Base-by-base conservation (phyloP, 2,888 invertebrate species). In the Periphyllus acericola region DNA sequence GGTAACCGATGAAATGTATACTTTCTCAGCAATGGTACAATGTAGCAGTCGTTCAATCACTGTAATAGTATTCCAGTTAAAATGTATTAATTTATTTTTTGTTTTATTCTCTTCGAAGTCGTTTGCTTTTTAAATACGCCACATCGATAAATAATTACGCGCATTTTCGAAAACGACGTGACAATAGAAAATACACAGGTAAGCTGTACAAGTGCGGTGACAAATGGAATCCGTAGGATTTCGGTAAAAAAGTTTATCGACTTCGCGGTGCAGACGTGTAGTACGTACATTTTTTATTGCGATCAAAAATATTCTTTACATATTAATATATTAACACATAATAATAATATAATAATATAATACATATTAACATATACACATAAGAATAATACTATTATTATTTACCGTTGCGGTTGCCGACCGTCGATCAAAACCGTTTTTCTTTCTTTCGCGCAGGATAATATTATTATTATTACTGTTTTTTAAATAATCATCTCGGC, bases 191-290 rank as follows among this genome's bases (percentile, higher is more conserved):
- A 81, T n/a, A n/a, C n/a, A 55, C n/a, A n/a, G 21, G 36, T 36
- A 83, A 83, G 55, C 74, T 21, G 19, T 60, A 83, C n/a, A 55
- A 83, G 55, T 83, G 74, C 46, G 55, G 36, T 36, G 74, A 74
- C 19, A 74, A 68, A 83, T 36, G 34, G 83, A 83, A 83, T 55
- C 83, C 83, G 83, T 83, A 60, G 14, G 29, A 66, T 76, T 60
- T 66, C 66, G 14, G 66, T 11, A 3, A 36, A 46, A 76, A 32
- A 84, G 83, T 75, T 84, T 76, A 75, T 76, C 66, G 83, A 84
- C 83, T 11, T 29, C 32, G 14, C 11, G 46, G 46, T 46, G 40
- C 14, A n/a, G n/a, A n/a, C n/a, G n/a, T n/a, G n/a, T n/a, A n/a
- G n/a, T n/a, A n/a, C n/a, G 1, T 72, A 34, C 34, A 29, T 81